phyloP scores from a whole-genome alignment of 2,113 vertebrate species.

The Scomber scombrus region DNA sequence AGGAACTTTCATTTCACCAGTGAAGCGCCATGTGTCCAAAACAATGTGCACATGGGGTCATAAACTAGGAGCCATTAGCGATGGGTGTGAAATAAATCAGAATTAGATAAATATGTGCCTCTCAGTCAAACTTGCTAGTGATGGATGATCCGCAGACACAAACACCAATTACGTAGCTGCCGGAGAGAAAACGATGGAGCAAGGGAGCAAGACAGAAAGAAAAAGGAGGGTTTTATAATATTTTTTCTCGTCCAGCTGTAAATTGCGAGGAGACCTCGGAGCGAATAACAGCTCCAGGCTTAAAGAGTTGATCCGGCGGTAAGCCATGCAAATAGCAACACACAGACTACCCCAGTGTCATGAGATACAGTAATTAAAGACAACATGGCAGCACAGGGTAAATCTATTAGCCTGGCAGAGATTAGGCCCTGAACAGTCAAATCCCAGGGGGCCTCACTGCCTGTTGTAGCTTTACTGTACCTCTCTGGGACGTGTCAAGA shows the following conservation, averaged over 20 bases:
- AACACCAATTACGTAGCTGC: slow-evolving; percentile 71
- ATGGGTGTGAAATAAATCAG: slow-evolving; percentile 80
- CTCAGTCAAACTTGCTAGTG: slow-evolving; percentile 76
- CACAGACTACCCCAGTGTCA: slow-evolving; percentile 78
- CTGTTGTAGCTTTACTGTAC: slow-evolving; percentile 49
- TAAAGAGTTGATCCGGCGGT: slow-evolving; percentile 77
- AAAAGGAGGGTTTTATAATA: slow-evolving; percentile 32
- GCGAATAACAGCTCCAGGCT: slow-evolving; percentile 74
- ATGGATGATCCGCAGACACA: slow-evolving; percentile 69
- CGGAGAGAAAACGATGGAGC: slow-evolving; percentile 44
- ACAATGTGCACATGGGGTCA: slow-evolving; percentile 74
- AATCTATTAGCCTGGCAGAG: slow-evolving; percentile 82
- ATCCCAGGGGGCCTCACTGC: slow-evolving; percentile 53
- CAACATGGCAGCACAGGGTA: slow-evolving; percentile 76
- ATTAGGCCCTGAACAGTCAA: slow-evolving; percentile 76
- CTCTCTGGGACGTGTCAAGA: slow-evolving; percentile 29
- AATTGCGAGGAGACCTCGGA: slow-evolving; percentile 68
- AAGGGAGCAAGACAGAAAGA: slow-evolving; percentile 39
- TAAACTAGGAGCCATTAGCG: slow-evolving; percentile 82
- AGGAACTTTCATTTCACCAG: slow-evolving; percentile 73
- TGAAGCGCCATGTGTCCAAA: slow-evolving; percentile 83
- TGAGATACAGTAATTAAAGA: slow-evolving; percentile 84
- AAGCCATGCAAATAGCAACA: slow-evolving; percentile 79
- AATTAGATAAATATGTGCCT: slow-evolving; percentile 83
- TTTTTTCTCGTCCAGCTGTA: slow-evolving; percentile 61